These are phyloP conservation scores for Penaeus vannamei DNA, from an alignment of 1,140 invertebrate genomes.

Conservation along the genomic window DNA sequence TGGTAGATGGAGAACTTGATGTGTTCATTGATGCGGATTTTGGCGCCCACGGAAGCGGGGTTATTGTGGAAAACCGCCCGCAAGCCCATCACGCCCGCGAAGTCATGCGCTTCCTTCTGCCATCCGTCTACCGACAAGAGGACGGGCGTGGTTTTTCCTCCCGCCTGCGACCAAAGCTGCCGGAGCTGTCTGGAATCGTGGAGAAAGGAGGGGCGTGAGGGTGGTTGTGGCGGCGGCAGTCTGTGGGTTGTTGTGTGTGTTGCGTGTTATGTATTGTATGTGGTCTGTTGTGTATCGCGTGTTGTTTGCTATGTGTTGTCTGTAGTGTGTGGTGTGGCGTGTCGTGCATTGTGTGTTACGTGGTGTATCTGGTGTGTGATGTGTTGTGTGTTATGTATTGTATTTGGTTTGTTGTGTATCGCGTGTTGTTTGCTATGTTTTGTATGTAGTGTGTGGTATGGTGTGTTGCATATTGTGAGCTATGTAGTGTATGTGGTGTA, in stretches of 20 bases:
- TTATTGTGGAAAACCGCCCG: slow-evolving; percentile 53
- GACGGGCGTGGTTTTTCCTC: slow-evolving; percentile 48
- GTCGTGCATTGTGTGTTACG: too few relatives aligned
- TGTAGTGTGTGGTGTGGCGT: too few relatives aligned
- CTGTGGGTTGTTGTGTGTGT: neutral
- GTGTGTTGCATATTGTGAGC: too few relatives aligned
- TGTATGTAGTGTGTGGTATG: too few relatives aligned
- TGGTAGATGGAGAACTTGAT: slow-evolving; percentile 62
- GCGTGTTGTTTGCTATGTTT: too few relatives aligned
- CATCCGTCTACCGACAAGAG: slow-evolving; percentile 55
- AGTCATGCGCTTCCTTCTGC: slow-evolving; percentile 38
- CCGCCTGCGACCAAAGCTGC: slow-evolving; percentile 52
- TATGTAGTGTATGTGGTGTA: too few relatives aligned
- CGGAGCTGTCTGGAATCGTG: slow-evolving; percentile 26
- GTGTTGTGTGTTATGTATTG: too few relatives aligned
- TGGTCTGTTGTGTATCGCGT: too few relatives aligned
- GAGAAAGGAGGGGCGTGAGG: neutral
- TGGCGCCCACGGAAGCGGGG: slow-evolving; percentile 32
- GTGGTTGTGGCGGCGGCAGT: neutral
- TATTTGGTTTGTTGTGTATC: too few relatives aligned
- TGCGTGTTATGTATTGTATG: too few relatives aligned
- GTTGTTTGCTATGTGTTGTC: too few relatives aligned
- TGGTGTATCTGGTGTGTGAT: too few relatives aligned
- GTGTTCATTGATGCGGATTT: slow-evolving; percentile 55
- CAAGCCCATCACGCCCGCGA: slow-evolving; percentile 39